phyloP scores from a whole-genome alignment of 2,797 vertebrate genomes.

The Mionectes olivaceus region DNA sequence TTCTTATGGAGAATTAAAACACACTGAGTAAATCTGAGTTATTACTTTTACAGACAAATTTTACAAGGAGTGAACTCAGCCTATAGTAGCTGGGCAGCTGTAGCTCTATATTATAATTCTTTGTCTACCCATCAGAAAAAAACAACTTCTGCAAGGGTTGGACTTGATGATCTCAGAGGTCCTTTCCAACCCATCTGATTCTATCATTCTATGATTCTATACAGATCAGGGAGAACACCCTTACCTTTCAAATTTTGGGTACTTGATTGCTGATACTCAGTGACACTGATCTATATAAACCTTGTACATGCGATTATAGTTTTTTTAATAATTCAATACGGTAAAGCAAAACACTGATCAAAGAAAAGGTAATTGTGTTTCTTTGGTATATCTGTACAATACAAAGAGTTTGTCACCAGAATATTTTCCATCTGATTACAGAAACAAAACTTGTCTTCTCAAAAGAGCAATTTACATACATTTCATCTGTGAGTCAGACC shows the following conservation, averaged over 20 bases:
- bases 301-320: not conserved
- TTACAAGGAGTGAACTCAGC: not conserved
- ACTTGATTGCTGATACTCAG: not conserved
- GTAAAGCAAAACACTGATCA: not conserved
- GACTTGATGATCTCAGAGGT: no score
- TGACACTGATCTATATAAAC: not conserved
- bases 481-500: not conserved
- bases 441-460: not conserved
- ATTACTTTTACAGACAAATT: not conserved
- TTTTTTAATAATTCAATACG: not conserved
- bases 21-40: not conserved
- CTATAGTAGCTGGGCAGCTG: not conserved
- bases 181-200: no score
- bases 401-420: not conserved
- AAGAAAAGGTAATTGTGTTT: not conserved
- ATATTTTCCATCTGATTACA: not conserved
- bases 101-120: not conserved
- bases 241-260: not conserved
- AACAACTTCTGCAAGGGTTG: not conserved
- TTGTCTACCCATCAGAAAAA: not conserved
- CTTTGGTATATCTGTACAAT: not conserved
- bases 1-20: not conserved
- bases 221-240: not conserved
- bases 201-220: no score
- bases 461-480: not conserved